Conservation (phyloP, 2,113 vertebrate species). For the Rostratula benghalensis region DNA sequence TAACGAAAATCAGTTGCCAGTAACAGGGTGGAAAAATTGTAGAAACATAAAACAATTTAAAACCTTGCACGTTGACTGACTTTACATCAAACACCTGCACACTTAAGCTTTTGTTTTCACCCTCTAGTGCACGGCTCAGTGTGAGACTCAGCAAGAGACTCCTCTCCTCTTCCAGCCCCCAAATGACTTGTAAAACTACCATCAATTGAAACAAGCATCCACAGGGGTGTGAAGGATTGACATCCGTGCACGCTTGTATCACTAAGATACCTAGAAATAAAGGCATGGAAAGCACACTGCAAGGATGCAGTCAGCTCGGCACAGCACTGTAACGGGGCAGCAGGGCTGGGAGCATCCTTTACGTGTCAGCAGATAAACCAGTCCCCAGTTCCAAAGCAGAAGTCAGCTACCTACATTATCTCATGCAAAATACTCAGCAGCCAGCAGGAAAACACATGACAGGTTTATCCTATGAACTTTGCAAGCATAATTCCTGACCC, state of each 20-base stretch:
- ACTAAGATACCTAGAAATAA: not conserved
- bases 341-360: not conserved
- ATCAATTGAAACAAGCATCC: not conserved
- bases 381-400: not conserved
- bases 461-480: not conserved
- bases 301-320: not conserved
- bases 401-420: not conserved
- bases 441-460: not conserved
- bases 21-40: not conserved
- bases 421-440: not conserved
- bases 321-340: not conserved
- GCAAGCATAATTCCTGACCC: not conserved
- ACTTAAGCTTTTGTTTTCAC: not conserved
- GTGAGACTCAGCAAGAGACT: not conserved
- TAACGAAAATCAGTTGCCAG: not conserved
- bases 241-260: not conserved
- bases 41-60: not conserved
- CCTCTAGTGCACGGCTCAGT: not conserved
- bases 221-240: not conserved
- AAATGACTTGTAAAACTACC: not conserved
- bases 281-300: not conserved
- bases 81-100: not conserved
- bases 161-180: not conserved
- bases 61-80: not conserved
- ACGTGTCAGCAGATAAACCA: accelerated